Base-by-base conservation (phyloP, 2,888 invertebrate species). In the Ophion slaviceki region DNA sequence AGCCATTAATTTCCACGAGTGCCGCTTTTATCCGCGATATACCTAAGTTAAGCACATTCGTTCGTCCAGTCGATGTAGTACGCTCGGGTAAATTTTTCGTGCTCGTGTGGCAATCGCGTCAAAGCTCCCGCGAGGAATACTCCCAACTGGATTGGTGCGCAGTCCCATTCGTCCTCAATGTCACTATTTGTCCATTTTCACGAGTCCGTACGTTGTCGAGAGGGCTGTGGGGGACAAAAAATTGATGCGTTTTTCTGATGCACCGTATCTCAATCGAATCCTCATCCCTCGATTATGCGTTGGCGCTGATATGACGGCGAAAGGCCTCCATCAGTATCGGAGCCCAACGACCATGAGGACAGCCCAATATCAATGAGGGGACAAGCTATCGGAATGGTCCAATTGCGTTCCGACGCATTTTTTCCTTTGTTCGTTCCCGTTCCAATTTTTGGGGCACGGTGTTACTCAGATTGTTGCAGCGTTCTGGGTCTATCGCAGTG, bases 1-100 rank as follows among this genome's bases (percentile, higher is more conserved):
- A 53, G 28, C 53, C 70, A 28, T 53, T 8, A 24, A 53, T 70
- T 53, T 53, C 32, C 53, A 70, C 17, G 28, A 70, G 53, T 45
- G 24, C 68, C 20, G 40, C 53, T 53, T 53, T 53, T 70, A 70
- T 70, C 47, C 53, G 10, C 10, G 53, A 17, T 70, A 28, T n/a
- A 24, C 28, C 8, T 17, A 17, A 53, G 53, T 70, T 17, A 17
- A 32, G 32, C 17, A 17, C 47, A 53, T 70, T 28, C 53, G 32
- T 70, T 10, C 53, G 53, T 53, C 28, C 17, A 14, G 28, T 14
- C 28, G 47, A 28, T 14, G 2, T 53, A 53, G 17, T 53, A 53
- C 17, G 10, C 20, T 2, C 14, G 2, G 47, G 17, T 28, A 24
- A 20, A 28, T 45, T 70, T 70, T 24, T 70, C 32, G n/a, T 67